Base-by-base conservation (phyloP, 2,113 vertebrate genomes). In the Protomyctophum bolini region DNA sequence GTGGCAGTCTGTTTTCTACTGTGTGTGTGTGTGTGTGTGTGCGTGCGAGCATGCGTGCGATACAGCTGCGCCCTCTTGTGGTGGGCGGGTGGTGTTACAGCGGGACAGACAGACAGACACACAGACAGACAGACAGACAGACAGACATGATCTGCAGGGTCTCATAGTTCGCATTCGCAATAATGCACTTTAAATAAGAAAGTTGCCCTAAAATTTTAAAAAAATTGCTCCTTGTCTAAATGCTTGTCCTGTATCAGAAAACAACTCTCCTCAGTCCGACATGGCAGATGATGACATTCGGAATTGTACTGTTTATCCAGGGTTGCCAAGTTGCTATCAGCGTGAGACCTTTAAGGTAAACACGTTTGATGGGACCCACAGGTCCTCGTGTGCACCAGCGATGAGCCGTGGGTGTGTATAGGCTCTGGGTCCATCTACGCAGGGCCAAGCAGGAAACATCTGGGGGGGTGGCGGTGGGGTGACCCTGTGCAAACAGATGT, bases 401-500 rank as follows among this genome's bases (percentile, higher is more conserved):
- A 70, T 68, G 71, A 77, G 63, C 75, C 76, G 66, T 79, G 79
- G 79, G 88, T 83, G 86, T 49, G 67, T 76, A 73, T 76, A 73
- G 82, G 84, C 85, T 80, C 66, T 1, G 84, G 70, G 80, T 84
- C 83, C 73, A 48, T 60, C 70, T 75, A 41, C 33, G 33, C 5
- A 76, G 73, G 79, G 85, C 87, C 87, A 91, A 85, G 90, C 94
- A 95, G 95, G 95, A 96, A 96, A 96, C 95, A 96, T 95, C 95
- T 96, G 95, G 92, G 92, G 92, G 87, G 88, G 33, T 41, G 33
- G 33, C 5, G 33, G 33, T 41, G 33, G 33, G 33, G 33, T 41
- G 86, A 81, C 57, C 54, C 77, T 86, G 88, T 84, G 83, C 87
- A 91, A 90, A 88, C 92, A 94, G 93, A 94, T 94, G 92, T 91